Conservation (phyloP, 2,113 vertebrate genomes). For the Paedocypris sp. region DNA sequence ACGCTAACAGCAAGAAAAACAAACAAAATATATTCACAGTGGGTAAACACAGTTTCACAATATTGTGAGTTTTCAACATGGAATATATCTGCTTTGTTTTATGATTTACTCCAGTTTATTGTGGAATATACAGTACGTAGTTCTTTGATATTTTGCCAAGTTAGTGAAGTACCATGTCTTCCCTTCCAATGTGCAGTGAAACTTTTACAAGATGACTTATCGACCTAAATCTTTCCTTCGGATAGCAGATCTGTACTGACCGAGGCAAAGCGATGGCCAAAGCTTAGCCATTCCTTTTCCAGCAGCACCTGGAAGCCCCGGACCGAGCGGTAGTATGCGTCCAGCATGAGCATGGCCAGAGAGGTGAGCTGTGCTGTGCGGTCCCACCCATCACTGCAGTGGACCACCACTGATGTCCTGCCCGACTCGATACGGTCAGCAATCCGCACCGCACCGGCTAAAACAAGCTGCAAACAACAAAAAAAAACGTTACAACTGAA, state of each 20-base stretch:
- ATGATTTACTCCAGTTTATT: too few relatives aligned
- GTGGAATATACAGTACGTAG: too few relatives aligned
- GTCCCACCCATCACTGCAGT: constrained; percentile 95
- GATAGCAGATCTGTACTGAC: constrained; percentile 52
- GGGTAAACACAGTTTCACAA: background rate
- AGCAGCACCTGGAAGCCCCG: constrained; percentile 84
- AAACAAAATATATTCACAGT: background rate
- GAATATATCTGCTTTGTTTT: too few relatives aligned
- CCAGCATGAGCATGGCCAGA: constrained; percentile 91
- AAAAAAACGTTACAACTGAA: too few relatives aligned
- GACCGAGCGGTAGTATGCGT: constrained; percentile 84
- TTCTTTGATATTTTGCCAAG: too few relatives aligned
- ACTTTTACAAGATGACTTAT: too few relatives aligned
- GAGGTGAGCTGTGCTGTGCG: constrained; percentile 85
- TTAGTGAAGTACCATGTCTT: too few relatives aligned
- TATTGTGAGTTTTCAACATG: too few relatives aligned
- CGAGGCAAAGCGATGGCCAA: constrained; percentile 85
- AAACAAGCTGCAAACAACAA: constrained; percentile 54
- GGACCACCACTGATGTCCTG: constrained; percentile 88
- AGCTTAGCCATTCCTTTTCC: constrained; percentile 95
- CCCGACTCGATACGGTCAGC: constrained; percentile 85
- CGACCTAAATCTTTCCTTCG: too few relatives aligned
- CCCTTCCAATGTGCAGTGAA: too few relatives aligned
- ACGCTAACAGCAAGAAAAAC: constrained; percentile 55
- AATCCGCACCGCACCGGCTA: constrained; percentile 81